Evolutionary conservation across 2,888 invertebrate species (phyloP).

Genomic region (Cylloceria caligata): DNA sequence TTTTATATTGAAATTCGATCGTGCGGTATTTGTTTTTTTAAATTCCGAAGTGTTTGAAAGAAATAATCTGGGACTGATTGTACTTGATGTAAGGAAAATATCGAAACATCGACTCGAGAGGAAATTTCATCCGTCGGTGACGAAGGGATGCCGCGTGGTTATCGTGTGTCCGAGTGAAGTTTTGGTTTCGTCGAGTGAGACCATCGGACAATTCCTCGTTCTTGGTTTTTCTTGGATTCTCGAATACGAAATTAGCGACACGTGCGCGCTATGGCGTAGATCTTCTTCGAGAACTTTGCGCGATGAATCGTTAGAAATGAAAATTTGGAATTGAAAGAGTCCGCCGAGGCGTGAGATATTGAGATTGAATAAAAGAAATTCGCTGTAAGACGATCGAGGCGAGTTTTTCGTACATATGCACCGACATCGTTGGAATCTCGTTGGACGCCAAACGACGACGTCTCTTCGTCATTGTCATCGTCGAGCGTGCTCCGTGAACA

Average conservation of each 20-base stretch:
- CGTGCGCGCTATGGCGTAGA: constrained; percentile 55
- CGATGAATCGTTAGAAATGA: background rate
- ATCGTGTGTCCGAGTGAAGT: background rate
- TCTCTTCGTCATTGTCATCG: constrained; percentile 35
- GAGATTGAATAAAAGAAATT: background rate
- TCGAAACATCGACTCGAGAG: too few species aligned
- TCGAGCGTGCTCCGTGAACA: constrained; percentile 23
- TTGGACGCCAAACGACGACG: constrained; percentile 55
- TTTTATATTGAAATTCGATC: background rate
- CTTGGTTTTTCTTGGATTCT: too few species aligned
- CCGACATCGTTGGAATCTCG: constrained; percentile 56
- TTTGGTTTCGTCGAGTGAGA: background rate
- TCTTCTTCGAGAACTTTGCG: background rate
- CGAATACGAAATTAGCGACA: constrained; percentile 28
- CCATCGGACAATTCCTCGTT: too few species aligned
- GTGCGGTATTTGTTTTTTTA: background rate
- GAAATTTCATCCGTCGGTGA: constrained; percentile 24
- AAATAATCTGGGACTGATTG: background rate
- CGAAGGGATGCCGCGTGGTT: constrained; percentile 1
- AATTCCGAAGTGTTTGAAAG: background rate
- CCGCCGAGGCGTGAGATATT: too few species aligned
- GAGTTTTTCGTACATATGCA: constrained; percentile 47
- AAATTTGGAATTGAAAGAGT: background rate
- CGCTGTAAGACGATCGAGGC: background rate
- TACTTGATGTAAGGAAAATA: background rate